A percentile compares a stretch with the other conserved stretches of the same genome.
Evolutionary conservation across 2,113 vertebrate species (phyloP).

Genomic region (Perccottus glenii): DNA sequence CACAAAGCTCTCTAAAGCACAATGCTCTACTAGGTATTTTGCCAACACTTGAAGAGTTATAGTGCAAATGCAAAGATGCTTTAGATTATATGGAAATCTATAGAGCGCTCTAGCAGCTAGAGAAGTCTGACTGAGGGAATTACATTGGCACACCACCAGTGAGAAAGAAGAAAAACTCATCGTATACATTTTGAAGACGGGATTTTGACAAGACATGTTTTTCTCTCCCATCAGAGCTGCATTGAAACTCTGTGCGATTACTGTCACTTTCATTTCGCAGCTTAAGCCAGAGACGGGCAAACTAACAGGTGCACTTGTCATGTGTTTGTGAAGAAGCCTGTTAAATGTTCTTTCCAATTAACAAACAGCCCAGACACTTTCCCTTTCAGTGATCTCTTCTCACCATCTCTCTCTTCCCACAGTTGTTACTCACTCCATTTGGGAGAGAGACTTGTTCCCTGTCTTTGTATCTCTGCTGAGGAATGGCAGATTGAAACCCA

Average conservation of each 20-base stretch:
- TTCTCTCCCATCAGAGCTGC: constrained; percentile 49
- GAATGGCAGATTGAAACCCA: constrained; percentile 45
- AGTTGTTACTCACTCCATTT: constrained; percentile 26
- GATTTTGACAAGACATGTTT: constrained; percentile 49
- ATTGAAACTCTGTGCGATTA: constrained; percentile 54
- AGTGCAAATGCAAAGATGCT: too few species aligned
- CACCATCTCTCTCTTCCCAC: constrained; percentile 2
- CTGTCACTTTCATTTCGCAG: constrained; percentile 58
- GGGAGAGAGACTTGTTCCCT: constrained; percentile 43
- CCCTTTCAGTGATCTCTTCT: constrained; percentile 28
- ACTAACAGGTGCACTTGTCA: constrained; percentile 71
- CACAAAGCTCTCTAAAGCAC: too few species aligned
- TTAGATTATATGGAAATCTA: not conserved
- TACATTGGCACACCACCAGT: not conserved
- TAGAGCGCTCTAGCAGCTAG: not conserved
- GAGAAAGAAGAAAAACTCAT: not conserved
- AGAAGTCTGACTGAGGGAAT: not conserved
- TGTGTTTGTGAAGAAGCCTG: constrained; percentile 55
- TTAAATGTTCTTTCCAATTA: constrained; percentile 69
- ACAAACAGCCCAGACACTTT: constrained; percentile 56
- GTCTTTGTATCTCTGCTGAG: constrained; percentile 39
- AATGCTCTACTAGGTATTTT: too few species aligned
- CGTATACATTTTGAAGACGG: constrained; percentile 34
- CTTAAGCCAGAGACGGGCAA: constrained; percentile 55
- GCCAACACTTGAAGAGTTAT: too few species aligned